A percentile compares a stretch with the other conserved stretches of the same genome.
These are phyloP conservation scores for Drosophila kepulauana DNA, from an alignment of 1,140 invertebrate genomes.

Conservation along the genomic window DNA sequence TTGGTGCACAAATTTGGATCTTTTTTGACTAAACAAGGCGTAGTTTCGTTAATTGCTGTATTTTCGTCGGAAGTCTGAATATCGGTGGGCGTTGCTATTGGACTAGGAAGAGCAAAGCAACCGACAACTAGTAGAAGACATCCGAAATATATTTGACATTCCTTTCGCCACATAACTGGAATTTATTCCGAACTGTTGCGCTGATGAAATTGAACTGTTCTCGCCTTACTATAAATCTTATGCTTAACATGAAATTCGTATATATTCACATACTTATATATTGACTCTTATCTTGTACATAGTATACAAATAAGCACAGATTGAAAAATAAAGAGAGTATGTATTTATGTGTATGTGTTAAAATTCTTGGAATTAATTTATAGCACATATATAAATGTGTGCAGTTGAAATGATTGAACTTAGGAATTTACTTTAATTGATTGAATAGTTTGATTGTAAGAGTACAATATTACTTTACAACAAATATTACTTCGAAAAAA, in stretches of 20 bases:
- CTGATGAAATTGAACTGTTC: no score
- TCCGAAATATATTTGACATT: background rate
- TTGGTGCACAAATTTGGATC: slow-evolving; percentile 20
- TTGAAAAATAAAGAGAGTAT: no score
- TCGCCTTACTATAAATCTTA: background rate
- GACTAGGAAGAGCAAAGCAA: background rate
- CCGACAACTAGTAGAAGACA: background rate
- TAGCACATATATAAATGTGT: no score
- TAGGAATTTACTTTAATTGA: no score
- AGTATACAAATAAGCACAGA: no score
- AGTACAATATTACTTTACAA: no score
- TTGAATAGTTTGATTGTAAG: no score
- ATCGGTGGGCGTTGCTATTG: background rate
- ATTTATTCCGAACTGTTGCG: background rate
- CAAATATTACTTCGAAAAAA: no score
- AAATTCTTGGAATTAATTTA: no score
- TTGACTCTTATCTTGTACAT: background rate
- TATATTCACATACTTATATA: background rate
- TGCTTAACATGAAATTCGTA: background rate
- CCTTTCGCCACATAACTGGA: background rate
- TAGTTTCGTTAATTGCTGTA: background rate
- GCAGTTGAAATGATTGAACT: no score
- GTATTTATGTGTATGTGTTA: no score
- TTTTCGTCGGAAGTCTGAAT: background rate
- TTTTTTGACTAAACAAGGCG: background rate